Evolutionary conservation across 2,888 invertebrate genomes (phyloP).

Genomic region (Octonoba sinensis): DNA sequence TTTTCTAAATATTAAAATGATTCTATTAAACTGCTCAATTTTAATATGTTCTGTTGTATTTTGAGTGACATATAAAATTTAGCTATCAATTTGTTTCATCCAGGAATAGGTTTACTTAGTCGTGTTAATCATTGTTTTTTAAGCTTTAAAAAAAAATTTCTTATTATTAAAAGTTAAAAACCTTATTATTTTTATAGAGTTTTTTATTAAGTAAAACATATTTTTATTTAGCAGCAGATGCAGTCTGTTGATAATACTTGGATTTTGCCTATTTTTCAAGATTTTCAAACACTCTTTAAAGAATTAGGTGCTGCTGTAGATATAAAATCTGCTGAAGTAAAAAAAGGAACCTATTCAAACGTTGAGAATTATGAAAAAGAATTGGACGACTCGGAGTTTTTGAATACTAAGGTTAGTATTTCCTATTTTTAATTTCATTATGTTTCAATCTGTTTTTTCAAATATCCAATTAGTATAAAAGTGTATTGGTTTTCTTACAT

Average conservation of each 20-base stretch:
- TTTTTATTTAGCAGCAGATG: neutral
- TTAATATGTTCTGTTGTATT: too few relatives aligned
- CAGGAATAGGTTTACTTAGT: too few relatives aligned
- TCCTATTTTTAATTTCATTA: neutral
- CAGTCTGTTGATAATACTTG: constrained; percentile 3
- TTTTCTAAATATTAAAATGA: neutral
- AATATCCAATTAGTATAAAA: too few relatives aligned
- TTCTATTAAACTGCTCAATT: neutral
- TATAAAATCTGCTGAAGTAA: constrained; percentile 22
- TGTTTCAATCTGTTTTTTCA: neutral
- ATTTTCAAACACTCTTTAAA: constrained; percentile 14
- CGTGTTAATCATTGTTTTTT: too few relatives aligned
- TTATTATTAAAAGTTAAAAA: too few relatives aligned
- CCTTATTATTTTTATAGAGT: too few relatives aligned
- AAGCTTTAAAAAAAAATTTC: too few relatives aligned
- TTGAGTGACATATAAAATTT: too few relatives aligned
- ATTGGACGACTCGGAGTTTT: neutral
- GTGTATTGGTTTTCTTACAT: too few relatives aligned
- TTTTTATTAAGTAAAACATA: too few relatives aligned
- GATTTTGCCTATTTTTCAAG: constrained; percentile 16
- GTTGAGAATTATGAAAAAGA: neutral
- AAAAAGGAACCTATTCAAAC: neutral
- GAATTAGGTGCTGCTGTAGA: constrained; percentile 14
- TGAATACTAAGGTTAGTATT: constrained; percentile 12
- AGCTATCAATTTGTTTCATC: too few relatives aligned